Percentiles rank a stretch among this genome's conserved stretches.
Evolutionary conservation across 92 coral and sea anemone species (phyloP).

Genomic region (Pocillopora grandis): DNA sequence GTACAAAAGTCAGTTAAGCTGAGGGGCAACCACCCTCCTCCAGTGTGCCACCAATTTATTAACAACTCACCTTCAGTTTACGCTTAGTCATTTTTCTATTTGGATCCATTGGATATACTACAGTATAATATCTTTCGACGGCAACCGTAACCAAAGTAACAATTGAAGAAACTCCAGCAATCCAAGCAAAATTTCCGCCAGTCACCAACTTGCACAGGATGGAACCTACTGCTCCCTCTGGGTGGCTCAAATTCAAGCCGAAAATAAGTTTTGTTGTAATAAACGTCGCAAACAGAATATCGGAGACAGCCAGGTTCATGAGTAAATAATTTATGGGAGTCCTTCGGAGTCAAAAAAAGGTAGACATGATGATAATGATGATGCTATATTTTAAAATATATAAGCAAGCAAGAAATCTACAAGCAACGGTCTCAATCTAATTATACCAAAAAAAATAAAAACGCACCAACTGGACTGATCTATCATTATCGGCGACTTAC

Average conservation of each 20-base stretch:
- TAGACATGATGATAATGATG: neutral
- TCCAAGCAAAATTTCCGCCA: conserved; percentile 15
- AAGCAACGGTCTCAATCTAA: no score
- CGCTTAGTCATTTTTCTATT: conserved; percentile 5
- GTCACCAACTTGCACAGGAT: conserved; percentile 4
- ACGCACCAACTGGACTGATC: neutral
- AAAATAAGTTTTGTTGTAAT: neutral
- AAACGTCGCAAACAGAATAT: neutral
- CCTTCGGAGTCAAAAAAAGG: neutral
- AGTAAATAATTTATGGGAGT: conserved; percentile 4
- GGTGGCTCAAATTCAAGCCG: neutral
- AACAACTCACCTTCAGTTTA: neutral
- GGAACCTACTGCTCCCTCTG: neutral
- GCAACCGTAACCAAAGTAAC: conserved; percentile 19
- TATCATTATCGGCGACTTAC: neutral
- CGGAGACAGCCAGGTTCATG: conserved; percentile 13
- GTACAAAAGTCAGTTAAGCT: no score
- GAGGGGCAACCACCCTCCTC: no score
- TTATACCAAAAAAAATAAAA: neutral
- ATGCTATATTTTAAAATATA: no score
- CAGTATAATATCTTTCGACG: conserved; percentile 1
- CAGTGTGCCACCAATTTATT: neutral
- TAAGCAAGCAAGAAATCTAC: no score
- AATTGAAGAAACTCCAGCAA: neutral
- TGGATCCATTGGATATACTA: conserved; percentile 7